A percentile compares a stretch with the other conserved stretches of the same genome.
These are phyloP conservation scores for Pseudopodoces humilis DNA, from an alignment of 2,113 vertebrate species.

Conservation along the genomic window DNA sequence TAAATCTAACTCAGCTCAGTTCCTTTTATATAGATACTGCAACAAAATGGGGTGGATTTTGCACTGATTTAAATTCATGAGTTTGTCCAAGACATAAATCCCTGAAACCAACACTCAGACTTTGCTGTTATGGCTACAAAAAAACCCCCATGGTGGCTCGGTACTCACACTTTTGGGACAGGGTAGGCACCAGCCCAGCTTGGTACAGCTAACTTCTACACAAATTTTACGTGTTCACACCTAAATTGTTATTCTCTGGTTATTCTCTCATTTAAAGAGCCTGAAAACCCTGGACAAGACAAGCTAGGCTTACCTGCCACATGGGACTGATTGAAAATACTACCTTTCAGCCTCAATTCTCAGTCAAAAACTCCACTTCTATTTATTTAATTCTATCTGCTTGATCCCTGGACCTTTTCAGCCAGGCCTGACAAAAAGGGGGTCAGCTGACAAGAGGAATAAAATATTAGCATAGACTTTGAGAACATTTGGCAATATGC, in stretches of 20 bases:
- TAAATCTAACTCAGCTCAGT: neutral
- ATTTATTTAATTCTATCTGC: neutral
- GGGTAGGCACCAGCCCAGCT: neutral
- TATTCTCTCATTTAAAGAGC: neutral
- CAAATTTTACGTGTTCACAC: neutral
- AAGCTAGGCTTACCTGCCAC: neutral
- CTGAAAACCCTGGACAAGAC: neutral
- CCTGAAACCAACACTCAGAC: neutral
- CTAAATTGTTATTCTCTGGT: no score
- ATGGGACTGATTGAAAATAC: neutral
- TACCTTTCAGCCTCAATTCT: neutral
- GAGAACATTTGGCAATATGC: neutral
- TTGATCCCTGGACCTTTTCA: neutral
- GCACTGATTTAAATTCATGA: neutral
- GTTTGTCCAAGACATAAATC: neutral
- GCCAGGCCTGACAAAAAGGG: neutral
- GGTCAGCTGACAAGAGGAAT: neutral
- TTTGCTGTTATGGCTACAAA: neutral
- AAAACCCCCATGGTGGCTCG: neutral
- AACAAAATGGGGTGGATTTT: conserved; percentile 3
- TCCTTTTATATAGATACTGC: neutral
- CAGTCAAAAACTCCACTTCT: neutral
- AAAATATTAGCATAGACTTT: neutral
- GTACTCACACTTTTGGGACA: neutral
- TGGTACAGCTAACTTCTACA: neutral